Evolutionary conservation across 2,113 vertebrate species (phyloP), one percentile per base, ranked within the genome.

Genomic region (Catharus bicknelli): DNA sequence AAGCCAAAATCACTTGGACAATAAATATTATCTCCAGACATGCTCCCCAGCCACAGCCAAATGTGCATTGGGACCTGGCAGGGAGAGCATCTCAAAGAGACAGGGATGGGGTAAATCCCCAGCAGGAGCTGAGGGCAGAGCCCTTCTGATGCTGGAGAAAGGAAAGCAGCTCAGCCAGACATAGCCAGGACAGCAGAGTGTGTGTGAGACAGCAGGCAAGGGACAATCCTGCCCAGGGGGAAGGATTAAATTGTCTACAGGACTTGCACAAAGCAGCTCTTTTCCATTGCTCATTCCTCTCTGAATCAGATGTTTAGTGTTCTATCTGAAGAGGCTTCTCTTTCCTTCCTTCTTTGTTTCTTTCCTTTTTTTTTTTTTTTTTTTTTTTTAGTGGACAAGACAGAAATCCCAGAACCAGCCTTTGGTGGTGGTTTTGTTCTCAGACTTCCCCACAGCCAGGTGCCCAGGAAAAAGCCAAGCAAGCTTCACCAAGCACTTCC

Each of bases 231-330:
- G 73, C 83, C 61, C 11, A 2, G n/a, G 23, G 40, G 83, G 26
- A 76, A 93, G 79, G 42, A 88, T 88, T 95, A 90, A 79, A 73
- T 54, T 38, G 83, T 86, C 82, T 58, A 48, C 57, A 70, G 32
- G 22, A 25, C 34, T 69, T 51, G 67, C 63, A 94, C 42, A 83
- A 76, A 93, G 27, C 67, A 66, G 58, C 85, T 70, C 25, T 79
- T 79, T 95, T 88, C 84, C 62, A 85, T 69, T 73, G 42, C 84
- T 91, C 59, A 34, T 74, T 67, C 64, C 57, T 81, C 64, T 77
- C 75, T 43, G 50, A 79, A 88, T 76, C 67, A 73, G 34, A 64
- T 63, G 19, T 36, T 86, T 67, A 81, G 48, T 63, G 81, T 4
- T 82, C 83, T 92, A 9, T 79, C 61, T 78, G n/a, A 88, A 90